Evolutionary conservation across 2,888 invertebrate genomes (phyloP).

Genomic region (Hydrotaea diabolus): DNA sequence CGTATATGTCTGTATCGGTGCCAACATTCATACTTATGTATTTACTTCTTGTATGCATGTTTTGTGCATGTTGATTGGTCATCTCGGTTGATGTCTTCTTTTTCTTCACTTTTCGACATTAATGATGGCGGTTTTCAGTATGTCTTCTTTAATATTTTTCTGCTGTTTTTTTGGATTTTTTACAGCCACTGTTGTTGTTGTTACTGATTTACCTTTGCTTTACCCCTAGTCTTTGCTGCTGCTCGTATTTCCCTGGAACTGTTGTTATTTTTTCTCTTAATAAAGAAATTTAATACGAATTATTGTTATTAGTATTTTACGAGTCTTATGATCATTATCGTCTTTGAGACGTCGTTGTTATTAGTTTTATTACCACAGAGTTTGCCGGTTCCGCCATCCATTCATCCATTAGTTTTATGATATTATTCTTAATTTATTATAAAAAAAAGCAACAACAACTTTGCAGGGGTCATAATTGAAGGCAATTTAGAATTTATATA

Average conservation of each 20-base stretch:
- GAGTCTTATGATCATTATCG: neutral
- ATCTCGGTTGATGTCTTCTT: slow-evolving; percentile 63
- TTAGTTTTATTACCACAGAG: neutral
- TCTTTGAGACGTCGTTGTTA: neutral
- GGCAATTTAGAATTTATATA: neutral
- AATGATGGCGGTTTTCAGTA: slow-evolving; percentile 68
- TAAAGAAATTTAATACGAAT: slow-evolving; percentile 68
- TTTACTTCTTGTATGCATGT: neutral
- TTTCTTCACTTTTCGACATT: slow-evolving; percentile 51
- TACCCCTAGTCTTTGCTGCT: neutral
- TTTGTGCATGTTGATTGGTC: slow-evolving; percentile 65
- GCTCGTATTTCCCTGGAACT: slow-evolving; percentile 39
- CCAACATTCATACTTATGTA: neutral
- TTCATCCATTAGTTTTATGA: slow-evolving; percentile 7
- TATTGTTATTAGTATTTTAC: slow-evolving; percentile 58
- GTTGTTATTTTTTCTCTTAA: slow-evolving; percentile 62
- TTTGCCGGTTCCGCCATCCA: neutral
- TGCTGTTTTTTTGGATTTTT: neutral
- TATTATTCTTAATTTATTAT: neutral
- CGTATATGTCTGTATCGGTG: neutral
- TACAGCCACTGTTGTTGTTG: slow-evolving; percentile 3
- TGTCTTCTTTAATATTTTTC: neutral
- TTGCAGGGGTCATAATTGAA: neutral
- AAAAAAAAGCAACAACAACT: neutral
- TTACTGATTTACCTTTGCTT: neutral